Percentiles rank a stretch among this genome's conserved stretches.
Evolutionary conservation across 2,797 vertebrate species (phyloP).

Genomic region (Sebastes reedi): DNA sequence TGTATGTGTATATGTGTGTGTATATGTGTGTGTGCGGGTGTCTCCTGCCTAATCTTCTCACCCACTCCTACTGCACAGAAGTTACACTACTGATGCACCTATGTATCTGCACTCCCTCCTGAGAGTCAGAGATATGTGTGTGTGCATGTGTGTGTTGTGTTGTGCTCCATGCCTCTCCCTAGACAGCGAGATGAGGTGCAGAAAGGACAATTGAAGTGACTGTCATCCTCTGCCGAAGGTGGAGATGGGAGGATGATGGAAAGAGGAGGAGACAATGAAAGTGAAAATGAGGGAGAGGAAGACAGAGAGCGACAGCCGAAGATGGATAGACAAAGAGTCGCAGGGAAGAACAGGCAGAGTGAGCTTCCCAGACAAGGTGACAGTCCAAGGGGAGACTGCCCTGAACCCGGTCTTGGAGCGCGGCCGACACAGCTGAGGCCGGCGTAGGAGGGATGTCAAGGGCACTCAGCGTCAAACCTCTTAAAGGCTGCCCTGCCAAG

Average conservation of each 20-base stretch:
- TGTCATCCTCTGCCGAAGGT: conserved; percentile 51
- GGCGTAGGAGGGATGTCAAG: conserved; percentile 61
- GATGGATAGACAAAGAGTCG: conserved; percentile 30
- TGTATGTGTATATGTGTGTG: conserved; percentile 1
- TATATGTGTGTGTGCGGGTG: conserved; percentile 5
- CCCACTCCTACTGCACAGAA: conserved; percentile 22
- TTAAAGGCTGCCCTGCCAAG: conserved; percentile 61
- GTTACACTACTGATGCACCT: conserved; percentile 28
- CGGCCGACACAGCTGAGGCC: conserved; percentile 20
- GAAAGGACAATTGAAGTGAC: conserved; percentile 60
- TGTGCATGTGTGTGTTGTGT: neutral
- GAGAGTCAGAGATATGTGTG: conserved; percentile 2
- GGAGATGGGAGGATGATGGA: conserved; percentile 55
- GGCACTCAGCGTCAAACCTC: conserved; percentile 65
- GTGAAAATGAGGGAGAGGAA: conserved; percentile 47
- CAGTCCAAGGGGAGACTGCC: conserved; percentile 42
- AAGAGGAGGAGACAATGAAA: conserved; percentile 53
- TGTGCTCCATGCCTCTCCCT: conserved; percentile 17
- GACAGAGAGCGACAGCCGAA: conserved; percentile 24
- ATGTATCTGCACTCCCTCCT: conserved; percentile 40
- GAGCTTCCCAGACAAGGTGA: conserved; percentile 45
- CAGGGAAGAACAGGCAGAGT: conserved; percentile 8
- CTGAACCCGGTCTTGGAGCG: conserved; percentile 34
- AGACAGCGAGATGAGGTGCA: conserved; percentile 40
- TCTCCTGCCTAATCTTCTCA: conserved; percentile 46